Percentiles rank a stretch among this genome's conserved stretches.
phyloP scores from a whole-genome alignment of 2,113 vertebrate species.

The Pycnonotus jocosus region DNA sequence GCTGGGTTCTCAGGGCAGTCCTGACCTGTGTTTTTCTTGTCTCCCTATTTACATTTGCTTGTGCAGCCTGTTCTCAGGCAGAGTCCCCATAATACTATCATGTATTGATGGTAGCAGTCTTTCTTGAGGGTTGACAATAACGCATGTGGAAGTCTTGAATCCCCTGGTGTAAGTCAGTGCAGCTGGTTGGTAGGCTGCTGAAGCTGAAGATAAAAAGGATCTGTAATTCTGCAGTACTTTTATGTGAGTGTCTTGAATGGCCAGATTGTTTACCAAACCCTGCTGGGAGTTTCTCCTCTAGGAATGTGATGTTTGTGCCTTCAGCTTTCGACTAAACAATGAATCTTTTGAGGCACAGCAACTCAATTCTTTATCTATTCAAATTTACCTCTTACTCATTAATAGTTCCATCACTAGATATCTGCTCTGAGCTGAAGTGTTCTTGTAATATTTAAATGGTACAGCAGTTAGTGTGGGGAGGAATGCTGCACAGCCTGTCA shows the following conservation, averaged over 20 bases:
- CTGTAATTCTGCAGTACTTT: background rate
- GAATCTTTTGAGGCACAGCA: background rate
- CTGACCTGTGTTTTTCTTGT: background rate
- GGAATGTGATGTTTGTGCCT: background rate
- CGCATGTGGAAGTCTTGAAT: background rate
- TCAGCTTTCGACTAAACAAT: background rate
- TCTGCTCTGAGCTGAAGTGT: background rate
- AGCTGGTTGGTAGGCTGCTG: background rate
- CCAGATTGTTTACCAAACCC: background rate
- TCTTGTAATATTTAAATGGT: background rate
- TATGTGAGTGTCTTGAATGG: background rate
- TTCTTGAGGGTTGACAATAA: background rate
- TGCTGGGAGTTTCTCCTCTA: background rate
- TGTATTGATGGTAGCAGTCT: background rate
- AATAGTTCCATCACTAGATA: background rate
- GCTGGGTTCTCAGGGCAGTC: background rate
- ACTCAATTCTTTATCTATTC: background rate
- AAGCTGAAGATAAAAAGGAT: background rate
- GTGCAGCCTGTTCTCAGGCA: background rate
- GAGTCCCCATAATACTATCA: fast-evolving
- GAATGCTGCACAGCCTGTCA: background rate
- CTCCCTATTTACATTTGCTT: background rate
- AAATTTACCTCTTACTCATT: background rate
- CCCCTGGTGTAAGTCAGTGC: background rate
- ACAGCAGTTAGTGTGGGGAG: background rate